Conservation (phyloP, 2,797 vertebrate genomes). For the Pyrocephalus nanus region DNA sequence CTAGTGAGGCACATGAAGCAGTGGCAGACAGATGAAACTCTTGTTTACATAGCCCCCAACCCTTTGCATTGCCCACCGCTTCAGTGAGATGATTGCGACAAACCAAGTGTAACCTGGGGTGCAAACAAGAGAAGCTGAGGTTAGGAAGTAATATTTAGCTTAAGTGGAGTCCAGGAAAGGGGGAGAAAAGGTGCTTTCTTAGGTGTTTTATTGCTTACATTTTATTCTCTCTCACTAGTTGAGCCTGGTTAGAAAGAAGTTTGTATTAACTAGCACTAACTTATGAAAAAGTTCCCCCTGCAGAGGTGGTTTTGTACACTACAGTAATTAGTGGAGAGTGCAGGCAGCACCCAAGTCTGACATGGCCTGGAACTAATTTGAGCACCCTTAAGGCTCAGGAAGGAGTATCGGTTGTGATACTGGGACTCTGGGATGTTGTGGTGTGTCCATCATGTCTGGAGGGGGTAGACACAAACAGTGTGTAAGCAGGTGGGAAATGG, state of each 20-base stretch:
- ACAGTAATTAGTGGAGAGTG: background rate
- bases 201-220: background rate
- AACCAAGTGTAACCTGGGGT: background rate
- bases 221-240: background rate
- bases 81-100: background rate
- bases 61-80: background rate
- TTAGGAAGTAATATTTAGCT: background rate
- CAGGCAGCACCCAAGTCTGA: background rate
- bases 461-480: background rate
- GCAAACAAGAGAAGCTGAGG: background rate
- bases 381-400: background rate
- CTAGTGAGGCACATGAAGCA: background rate
- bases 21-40: background rate
- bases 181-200: background rate
- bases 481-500: background rate
- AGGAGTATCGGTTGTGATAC: background rate
- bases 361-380: background rate
- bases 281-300: background rate
- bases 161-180: background rate
- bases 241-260: background rate
- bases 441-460: background rate
- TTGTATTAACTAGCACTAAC: background rate
- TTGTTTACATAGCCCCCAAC: fast-evolving
- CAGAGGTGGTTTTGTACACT: background rate
- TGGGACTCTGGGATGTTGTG: background rate